Conservation (phyloP, 2,888 invertebrate species). For the Tanypteryx hageni region DNA sequence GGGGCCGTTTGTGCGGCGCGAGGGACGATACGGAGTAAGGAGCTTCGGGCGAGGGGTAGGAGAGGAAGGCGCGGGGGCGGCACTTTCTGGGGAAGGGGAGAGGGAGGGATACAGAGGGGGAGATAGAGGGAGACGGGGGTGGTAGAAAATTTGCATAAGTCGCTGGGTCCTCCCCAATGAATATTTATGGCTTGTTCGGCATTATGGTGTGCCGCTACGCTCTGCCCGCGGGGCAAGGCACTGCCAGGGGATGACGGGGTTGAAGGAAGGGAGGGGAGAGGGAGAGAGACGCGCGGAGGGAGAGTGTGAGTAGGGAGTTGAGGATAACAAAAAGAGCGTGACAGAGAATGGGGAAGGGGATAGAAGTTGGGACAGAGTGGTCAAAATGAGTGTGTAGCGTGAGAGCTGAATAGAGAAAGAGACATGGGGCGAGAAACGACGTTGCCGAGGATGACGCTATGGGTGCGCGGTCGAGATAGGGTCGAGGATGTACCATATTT, state of each 20-base stretch:
- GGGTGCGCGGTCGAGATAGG: background rate
- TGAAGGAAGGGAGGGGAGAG: background rate
- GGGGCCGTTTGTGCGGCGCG: background rate
- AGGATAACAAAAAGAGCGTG: background rate
- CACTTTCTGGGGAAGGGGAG: background rate
- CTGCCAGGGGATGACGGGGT: constrained; percentile 3
- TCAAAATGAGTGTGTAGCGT: too few relatives aligned
- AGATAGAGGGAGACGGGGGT: background rate
- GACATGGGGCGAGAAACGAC: background rate
- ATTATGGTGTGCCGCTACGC: constrained; percentile 57
- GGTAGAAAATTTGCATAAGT: constrained; percentile 63
- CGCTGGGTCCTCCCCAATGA: constrained; percentile 58
- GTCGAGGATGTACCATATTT: background rate
- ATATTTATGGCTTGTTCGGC: constrained; percentile 64
- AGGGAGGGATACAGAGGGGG: background rate
- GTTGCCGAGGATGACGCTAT: background rate
- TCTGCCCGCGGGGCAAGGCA: constrained; percentile 43
- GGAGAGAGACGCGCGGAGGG: background rate
- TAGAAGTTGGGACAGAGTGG: background rate
- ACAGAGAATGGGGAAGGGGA: background rate
- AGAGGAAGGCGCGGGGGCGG: background rate
- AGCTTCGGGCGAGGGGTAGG: background rate
- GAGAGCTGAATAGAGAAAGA: background rate
- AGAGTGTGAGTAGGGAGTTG: background rate
- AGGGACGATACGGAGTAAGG: background rate